Evolutionary conservation across 2,113 vertebrate genomes (phyloP), one percentile per base, ranked within the genome.

Genomic region (Centropus unirufus): DNA sequence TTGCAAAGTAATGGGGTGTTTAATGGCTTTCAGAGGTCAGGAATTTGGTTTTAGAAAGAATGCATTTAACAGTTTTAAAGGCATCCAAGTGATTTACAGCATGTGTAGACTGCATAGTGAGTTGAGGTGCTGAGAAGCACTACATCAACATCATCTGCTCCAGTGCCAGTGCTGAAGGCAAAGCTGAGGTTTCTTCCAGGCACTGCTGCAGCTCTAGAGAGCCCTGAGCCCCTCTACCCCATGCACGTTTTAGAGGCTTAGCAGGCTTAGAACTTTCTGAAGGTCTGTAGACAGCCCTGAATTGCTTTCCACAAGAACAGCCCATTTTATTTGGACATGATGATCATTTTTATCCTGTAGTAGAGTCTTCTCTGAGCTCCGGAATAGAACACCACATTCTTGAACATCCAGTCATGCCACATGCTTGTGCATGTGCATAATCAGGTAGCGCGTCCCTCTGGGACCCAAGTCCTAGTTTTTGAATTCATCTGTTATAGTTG

Each of bases 21-120:
- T 95, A 89, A 91, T 91, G 73, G 79, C 83, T 92, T 96, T 84
- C 64, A 63, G 69, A 78, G 80, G 89, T 89, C 76, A 93, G 92
- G 75, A 94, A 88, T 63, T 32, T 90, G n/a, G 22, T 77, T 93
- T 94, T 93, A 88, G 63, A 62, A 86, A 69, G 67, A 86, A 18
- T 16, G 14, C 5, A 4, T 59, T 59, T 81, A 81, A 86, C n/a
- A 59, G 21, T 76, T 88, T 77, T 79, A 88, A 34, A 62, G 59
- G 9, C 51, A 63, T 39, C 72, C 10, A 12, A 44, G 51, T 80
- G 75, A 92, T 83, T 83, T 90, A 77, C 29, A 39, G 6, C 52
- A 12, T 59, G 67, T 52, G 34, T 32, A 39, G 51, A 32, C 27
- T 62, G 23, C 40, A 58, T n/a, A 46, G 36, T 15, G 55, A 5